phyloP scores from a whole-genome alignment of 1,140 invertebrate genomes.

The Brachionus calyciflorus region DNA sequence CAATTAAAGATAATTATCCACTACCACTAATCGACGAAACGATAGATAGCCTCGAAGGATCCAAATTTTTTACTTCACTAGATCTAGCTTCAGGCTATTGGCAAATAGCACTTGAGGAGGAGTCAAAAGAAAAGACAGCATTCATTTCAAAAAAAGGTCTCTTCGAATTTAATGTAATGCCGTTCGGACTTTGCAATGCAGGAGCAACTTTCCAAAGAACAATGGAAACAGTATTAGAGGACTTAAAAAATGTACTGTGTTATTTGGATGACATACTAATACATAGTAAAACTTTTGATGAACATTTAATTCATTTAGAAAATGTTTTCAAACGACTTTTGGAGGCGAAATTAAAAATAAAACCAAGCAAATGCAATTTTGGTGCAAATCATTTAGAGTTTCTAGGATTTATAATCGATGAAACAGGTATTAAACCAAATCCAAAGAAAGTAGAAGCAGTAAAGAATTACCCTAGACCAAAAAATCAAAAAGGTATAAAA shows the following conservation, averaged over 20 bases:
- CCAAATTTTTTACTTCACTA: constrained; percentile 2
- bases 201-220: constrained; percentile 56
- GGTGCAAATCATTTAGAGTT: constrained; percentile 8
- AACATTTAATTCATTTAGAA: not conserved
- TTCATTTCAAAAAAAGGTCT: constrained; percentile 1
- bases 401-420: too few species aligned
- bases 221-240: constrained; percentile 51
- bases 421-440: too few species aligned
- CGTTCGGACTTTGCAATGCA: constrained; percentile 50
- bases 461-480: too few species aligned
- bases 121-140: not conserved
- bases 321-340: not conserved
- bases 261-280: constrained; percentile 25
- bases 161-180: constrained; percentile 1
- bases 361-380: constrained; percentile 54
- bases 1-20: constrained; percentile 46
- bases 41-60: not conserved
- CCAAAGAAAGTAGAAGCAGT: too few species aligned
- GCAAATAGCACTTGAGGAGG: constrained; percentile 8
- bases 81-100: not conserved
- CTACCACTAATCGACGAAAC: not conserved
- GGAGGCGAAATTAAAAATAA: constrained; percentile 57
- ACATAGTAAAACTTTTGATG: not conserved
- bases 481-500: too few species aligned
- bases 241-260: not conserved